A percentile compares a stretch with the other conserved stretches of the same genome.
phyloP scores from a whole-genome alignment of 2,113 vertebrate genomes.

The Baryphthengus martii region DNA sequence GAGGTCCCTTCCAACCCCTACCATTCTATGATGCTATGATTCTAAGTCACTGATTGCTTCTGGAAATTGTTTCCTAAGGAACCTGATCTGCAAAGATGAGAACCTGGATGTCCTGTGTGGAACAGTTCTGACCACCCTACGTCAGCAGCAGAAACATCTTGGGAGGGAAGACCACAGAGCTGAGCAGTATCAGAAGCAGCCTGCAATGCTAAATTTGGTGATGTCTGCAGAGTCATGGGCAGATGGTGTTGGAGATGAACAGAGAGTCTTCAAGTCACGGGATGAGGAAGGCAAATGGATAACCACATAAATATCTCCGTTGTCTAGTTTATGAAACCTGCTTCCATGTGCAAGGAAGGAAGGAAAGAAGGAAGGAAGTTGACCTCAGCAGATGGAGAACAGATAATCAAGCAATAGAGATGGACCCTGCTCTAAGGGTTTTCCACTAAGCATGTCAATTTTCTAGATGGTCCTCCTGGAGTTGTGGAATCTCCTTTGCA shows the following conservation, averaged over 20 bases:
- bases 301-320: background rate
- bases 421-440: background rate
- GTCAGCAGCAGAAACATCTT: background rate
- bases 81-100: background rate
- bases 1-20: no score
- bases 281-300: background rate
- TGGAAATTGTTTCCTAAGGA: background rate
- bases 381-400: background rate
- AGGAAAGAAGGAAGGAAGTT: background rate
- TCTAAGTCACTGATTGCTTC: background rate
- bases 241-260: background rate
- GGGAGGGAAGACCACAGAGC: background rate
- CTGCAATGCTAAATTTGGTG: background rate
- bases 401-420: background rate
- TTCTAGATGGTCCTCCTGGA: background rate
- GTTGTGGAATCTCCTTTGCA: background rate
- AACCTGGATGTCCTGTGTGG: background rate
- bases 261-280: background rate
- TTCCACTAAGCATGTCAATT: background rate
- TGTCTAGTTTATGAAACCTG: background rate
- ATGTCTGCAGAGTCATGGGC: background rate
- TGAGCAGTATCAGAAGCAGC: background rate
- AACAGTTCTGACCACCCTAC: background rate
- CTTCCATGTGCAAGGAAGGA: background rate
- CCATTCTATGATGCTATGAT: no score